Evolutionary conservation across 2,797 vertebrate genomes (phyloP).

Genomic region (Aldrovandia affinis): DNA sequence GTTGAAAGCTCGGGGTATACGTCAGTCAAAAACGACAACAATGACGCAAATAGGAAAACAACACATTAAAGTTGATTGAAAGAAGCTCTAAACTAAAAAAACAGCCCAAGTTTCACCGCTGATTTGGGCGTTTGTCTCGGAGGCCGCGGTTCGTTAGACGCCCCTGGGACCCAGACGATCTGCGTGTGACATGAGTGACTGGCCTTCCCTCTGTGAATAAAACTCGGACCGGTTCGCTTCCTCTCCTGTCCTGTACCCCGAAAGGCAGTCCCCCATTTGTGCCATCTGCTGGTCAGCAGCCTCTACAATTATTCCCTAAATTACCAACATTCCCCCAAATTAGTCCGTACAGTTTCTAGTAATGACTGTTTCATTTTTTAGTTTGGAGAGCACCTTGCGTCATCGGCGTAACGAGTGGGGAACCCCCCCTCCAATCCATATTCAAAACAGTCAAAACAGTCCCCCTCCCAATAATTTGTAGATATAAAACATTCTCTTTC

Average conservation of each 20-base stretch:
- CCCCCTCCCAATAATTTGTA: too few relatives aligned
- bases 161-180: constrained; percentile 12
- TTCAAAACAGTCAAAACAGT: too few relatives aligned
- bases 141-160: constrained; percentile 42
- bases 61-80: neutral
- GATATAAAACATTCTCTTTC: too few relatives aligned
- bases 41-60: neutral
- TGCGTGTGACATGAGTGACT: constrained; percentile 63
- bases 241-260: neutral
- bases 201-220: constrained; percentile 52
- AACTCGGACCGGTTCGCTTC: neutral
- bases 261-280: constrained; percentile 6
- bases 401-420: too few relatives aligned
- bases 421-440: too few relatives aligned
- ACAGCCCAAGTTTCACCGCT: too few relatives aligned
- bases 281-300: constrained; percentile 29
- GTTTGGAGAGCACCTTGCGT: neutral
- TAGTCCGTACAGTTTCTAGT: too few relatives aligned
- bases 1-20: neutral
- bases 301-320: neutral
- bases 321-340: too few relatives aligned
- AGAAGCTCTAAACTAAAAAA: too few relatives aligned
- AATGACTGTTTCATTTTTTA: neutral
- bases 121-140: neutral
- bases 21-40: neutral